Evolutionary conservation across 2,888 invertebrate species (phyloP).

Genomic region (Drosophila barbarae): DNA sequence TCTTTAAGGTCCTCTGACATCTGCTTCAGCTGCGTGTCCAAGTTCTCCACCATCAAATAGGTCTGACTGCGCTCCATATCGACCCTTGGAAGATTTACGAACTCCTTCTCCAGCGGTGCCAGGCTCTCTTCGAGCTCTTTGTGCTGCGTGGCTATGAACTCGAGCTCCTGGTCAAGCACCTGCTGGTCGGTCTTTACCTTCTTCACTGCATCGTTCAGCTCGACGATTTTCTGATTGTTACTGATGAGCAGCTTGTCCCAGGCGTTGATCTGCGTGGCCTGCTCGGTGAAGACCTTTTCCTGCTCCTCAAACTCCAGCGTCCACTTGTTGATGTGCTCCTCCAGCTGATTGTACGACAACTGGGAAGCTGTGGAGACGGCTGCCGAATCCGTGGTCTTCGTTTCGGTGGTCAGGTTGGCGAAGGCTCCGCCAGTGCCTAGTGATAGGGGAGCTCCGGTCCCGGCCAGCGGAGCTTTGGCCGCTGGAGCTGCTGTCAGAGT

Average conservation of each 20-base stretch:
- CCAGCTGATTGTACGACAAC: constrained; percentile 90
- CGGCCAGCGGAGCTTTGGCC: constrained; percentile 24
- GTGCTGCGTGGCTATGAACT: constrained; percentile 95
- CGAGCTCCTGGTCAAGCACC: constrained; percentile 93
- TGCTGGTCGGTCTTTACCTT: constrained; percentile 93
- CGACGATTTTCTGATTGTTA: constrained; percentile 95
- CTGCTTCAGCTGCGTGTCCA: constrained; percentile 94
- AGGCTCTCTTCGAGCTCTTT: constrained; percentile 93
- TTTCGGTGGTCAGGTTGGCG: constrained; percentile 69
- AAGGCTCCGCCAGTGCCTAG: constrained; percentile 53
- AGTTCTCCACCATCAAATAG: constrained; percentile 92
- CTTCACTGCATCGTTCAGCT: constrained; percentile 92
- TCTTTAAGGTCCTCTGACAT: constrained; percentile 98
- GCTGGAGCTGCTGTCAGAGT: constrained; percentile 45
- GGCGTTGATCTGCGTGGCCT: constrained; percentile 96
- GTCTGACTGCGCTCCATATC: constrained; percentile 95
- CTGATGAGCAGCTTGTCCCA: constrained; percentile 95
- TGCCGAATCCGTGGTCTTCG: constrained; percentile 74
- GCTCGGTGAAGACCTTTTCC: constrained; percentile 94
- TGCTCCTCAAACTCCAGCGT: constrained; percentile 94
- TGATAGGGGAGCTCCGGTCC: constrained; percentile 15
- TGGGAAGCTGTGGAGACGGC: constrained; percentile 80
- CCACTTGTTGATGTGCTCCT: constrained; percentile 97
- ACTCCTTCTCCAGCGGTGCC: constrained; percentile 90
- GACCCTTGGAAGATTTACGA: constrained; percentile 84